Evolutionary conservation across 2,888 invertebrate species (phyloP).

Genomic region (Dilophus febrilis): DNA sequence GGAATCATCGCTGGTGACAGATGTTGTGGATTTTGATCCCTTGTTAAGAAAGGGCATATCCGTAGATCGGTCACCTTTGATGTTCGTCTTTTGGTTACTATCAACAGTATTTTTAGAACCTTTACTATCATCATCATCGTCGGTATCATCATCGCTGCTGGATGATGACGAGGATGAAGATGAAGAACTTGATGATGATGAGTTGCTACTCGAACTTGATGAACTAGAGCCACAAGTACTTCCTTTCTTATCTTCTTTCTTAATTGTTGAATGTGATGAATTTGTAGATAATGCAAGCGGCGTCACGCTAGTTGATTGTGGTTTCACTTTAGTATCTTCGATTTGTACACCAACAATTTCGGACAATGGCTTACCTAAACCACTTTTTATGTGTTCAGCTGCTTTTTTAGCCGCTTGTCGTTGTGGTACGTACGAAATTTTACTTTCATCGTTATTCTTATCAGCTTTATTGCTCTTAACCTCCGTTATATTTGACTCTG

Average conservation of each 20-base stretch:
- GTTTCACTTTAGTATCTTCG: constrained; percentile 22
- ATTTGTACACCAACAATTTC: constrained; percentile 6
- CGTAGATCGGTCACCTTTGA: constrained; percentile 36
- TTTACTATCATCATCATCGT: constrained; percentile 27
- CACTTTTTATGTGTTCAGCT: constrained; percentile 75
- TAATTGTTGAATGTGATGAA: constrained; percentile 30
- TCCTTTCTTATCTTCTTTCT: constrained; percentile 26
- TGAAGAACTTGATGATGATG: constrained; percentile 39
- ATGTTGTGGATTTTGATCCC: constrained; percentile 47
- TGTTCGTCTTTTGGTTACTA: constrained; percentile 22
- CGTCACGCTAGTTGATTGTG: constrained; percentile 28
- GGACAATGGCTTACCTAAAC: constrained; percentile 32
- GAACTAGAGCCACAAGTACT: constrained; percentile 9
- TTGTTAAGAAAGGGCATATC: constrained; percentile 68
- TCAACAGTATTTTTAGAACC: constrained; percentile 26
- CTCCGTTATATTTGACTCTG: constrained; percentile 24
- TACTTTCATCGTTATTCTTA: constrained; percentile 34
- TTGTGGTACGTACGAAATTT: constrained; percentile 73
- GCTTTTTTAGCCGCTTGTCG: constrained; percentile 83
- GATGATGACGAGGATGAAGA: too few relatives aligned
- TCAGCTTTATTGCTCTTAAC: constrained; percentile 19
- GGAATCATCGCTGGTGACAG: constrained; percentile 42
- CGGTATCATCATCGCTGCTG: too few relatives aligned
- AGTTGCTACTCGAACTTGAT: constrained; percentile 34
- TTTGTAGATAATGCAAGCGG: constrained; percentile 29